A percentile compares a stretch with the other conserved stretches of the same genome.
phyloP scores from a whole-genome alignment of 2,888 invertebrate species.

The Ophioninae sp. region DNA sequence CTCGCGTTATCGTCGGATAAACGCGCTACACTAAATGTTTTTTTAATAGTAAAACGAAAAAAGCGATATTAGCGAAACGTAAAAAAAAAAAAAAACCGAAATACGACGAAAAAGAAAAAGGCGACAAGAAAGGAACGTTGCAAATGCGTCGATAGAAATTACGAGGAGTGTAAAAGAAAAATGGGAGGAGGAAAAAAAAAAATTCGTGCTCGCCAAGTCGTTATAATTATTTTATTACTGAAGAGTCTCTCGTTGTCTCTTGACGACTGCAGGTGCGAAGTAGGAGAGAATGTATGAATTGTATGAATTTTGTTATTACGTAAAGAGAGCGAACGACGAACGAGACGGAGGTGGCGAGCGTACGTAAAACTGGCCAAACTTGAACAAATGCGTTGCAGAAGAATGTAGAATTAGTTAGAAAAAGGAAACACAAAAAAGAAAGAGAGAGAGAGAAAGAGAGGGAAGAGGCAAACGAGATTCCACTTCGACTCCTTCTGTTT shows the following conservation, averaged over 20 bases:
- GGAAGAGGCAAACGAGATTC: slow-evolving; percentile 34
- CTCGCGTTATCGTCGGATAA: slow-evolving; percentile 71
- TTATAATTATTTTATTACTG: slow-evolving; percentile 65
- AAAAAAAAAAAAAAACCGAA: too few relatives aligned
- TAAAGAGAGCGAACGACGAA: not conserved
- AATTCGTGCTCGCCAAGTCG: slow-evolving; percentile 56
- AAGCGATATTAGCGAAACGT: slow-evolving; percentile 67
- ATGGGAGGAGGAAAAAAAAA: slow-evolving; percentile 41
- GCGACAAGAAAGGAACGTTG: slow-evolving; percentile 51
- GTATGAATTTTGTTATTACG: slow-evolving; percentile 23
- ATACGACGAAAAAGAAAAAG: slow-evolving; percentile 6
- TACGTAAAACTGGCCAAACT: slow-evolving; percentile 6
- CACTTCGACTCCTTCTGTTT: slow-evolving; percentile 74
- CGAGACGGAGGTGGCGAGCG: slow-evolving; percentile 9
- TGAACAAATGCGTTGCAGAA: slow-evolving; percentile 41
- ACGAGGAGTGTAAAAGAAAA: slow-evolving; percentile 34
- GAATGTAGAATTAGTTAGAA: slow-evolving; percentile 69
- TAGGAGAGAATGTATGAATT: not conserved
- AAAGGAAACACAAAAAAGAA: slow-evolving; percentile 49
- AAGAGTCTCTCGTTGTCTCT: slow-evolving; percentile 48
- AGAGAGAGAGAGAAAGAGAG: slow-evolving; percentile 39
- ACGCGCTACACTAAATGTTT: slow-evolving; percentile 73
- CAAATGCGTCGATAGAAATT: slow-evolving; percentile 33
- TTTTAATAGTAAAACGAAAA: slow-evolving; percentile 66
- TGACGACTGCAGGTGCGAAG: slow-evolving; percentile 24